Evolutionary conservation across 1,140 invertebrate genomes (phyloP), one percentile per base, ranked within the genome.

Genomic region (Magallana ariakensis): DNA sequence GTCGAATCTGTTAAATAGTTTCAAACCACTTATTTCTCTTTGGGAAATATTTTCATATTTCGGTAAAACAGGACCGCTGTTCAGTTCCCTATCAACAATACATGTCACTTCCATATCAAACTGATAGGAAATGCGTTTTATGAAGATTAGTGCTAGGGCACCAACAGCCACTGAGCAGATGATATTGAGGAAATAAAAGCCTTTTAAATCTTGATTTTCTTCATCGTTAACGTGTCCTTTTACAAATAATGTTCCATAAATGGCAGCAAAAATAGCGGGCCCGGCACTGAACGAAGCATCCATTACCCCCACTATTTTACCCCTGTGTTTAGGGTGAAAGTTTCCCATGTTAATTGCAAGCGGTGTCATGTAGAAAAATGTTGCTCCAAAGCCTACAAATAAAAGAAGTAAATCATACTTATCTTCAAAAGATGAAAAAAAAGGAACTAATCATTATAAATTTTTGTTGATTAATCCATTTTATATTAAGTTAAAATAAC

Each of bases 281-380:
- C 92, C 92, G 0, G 87, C 90, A 80, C 92, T 93, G 87, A 92
- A 92, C n/a, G 89, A 90, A 22, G 91, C 92, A 81, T 93, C 92
- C n/a, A 93, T 85, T 11, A 92, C 22, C 13, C 92, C 92, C 13
- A 93, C 88, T 22, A 93, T 85, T 80, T 92, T 92, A 0, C 92
- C 92, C 58, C 92, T 87, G 84, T 93, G 91, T 80, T 88, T 89
- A 11, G 88, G 87, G 33, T 80, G 82, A 84, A 93, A 92, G 81
- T 93, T 93, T 3, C 87, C 75, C 84, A 92, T 90, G 46, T 90
- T 92, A 8, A 89, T 89, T 26, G 89, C 91, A 46, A 93, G 87
- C 7, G 90, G 89, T 1, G 91, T 85, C 91, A 93, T 92, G 87
- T 93, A 93, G 87, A 91, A 87, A 55, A 92, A 92, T 9, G 91